A percentile compares a stretch with the other conserved stretches of the same genome.
Evolutionary conservation across 2,797 vertebrate genomes (phyloP).

Genomic region (Danio kyathit): DNA sequence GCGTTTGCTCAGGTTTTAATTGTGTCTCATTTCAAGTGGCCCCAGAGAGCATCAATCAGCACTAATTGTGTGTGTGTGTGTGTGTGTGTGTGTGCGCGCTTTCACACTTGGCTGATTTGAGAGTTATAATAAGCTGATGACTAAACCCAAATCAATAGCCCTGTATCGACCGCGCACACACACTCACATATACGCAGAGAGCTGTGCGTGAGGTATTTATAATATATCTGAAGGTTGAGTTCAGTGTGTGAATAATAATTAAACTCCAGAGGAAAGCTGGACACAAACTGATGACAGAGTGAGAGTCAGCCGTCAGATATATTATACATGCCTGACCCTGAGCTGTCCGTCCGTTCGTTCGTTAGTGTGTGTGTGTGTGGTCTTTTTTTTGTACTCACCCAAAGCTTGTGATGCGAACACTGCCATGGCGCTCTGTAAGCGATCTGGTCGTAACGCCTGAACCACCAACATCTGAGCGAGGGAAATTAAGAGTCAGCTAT

Average conservation of each 20-base stretch:
- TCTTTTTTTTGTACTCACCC: conserved; percentile 79
- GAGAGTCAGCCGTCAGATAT: conserved; percentile 1
- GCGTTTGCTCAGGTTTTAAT: conserved; percentile 42
- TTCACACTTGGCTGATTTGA: conserved; percentile 33
- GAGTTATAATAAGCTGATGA: conserved; percentile 39
- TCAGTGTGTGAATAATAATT: conserved; percentile 32
- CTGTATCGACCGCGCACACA: conserved; percentile 17
- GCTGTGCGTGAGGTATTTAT: conserved; percentile 10
- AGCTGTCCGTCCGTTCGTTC: conserved; percentile 29
- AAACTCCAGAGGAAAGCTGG: conserved; percentile 10
- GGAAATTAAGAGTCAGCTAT: neutral
- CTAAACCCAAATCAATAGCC: conserved; percentile 41
- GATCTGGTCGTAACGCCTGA: conserved; percentile 90
- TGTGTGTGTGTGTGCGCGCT: conserved; percentile 37
- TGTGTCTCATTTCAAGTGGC: conserved; percentile 30
- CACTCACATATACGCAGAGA: neutral
- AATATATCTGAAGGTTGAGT: conserved; percentile 26
- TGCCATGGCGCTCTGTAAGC: conserved; percentile 92
- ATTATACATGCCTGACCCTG: conserved; percentile 11
- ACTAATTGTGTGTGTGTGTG: conserved; percentile 43
- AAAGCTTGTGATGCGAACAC: conserved; percentile 87
- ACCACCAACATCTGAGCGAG: conserved; percentile 86
- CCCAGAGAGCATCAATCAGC: conserved; percentile 38
- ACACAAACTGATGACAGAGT: conserved; percentile 25
- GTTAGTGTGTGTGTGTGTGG: conserved; percentile 37